A percentile compares a stretch with the other conserved stretches of the same genome.
Evolutionary conservation across 2,888 invertebrate genomes (phyloP).

Genomic region (Pseudanteris insignis): DNA sequence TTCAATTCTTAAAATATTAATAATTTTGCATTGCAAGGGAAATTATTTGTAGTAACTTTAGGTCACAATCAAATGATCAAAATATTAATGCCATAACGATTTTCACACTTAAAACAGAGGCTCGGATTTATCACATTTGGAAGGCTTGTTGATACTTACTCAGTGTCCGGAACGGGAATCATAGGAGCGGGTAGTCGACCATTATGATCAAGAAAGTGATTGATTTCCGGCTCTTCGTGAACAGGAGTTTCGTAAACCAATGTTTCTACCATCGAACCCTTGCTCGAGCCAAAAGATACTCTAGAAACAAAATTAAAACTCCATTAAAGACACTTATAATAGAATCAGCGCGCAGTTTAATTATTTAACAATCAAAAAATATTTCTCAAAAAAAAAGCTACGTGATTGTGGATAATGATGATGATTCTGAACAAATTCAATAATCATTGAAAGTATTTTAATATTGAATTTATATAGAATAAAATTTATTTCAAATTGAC

Average conservation of each 20-base stretch:
- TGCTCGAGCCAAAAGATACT: conserved; percentile 93
- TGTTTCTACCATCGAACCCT: conserved; percentile 95
- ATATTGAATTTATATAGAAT: too few relatives aligned
- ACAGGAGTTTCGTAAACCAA: conserved; percentile 84
- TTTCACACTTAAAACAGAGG: too few relatives aligned
- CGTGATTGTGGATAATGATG: too few relatives aligned
- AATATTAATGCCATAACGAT: background rate
- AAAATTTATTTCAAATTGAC: too few relatives aligned
- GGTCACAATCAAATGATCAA: background rate
- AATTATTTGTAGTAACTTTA: too few relatives aligned
- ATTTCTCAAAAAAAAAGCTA: too few relatives aligned
- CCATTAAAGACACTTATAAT: background rate
- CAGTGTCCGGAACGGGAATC: conserved; percentile 63
- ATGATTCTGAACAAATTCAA: too few relatives aligned
- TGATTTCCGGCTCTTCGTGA: conserved; percentile 81
- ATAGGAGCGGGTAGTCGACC: conserved; percentile 60
- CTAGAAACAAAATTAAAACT: conserved; percentile 68
- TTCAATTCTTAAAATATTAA: too few relatives aligned
- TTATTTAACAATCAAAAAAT: too few relatives aligned
- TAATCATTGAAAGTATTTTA: too few relatives aligned
- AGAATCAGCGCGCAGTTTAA: too few relatives aligned
- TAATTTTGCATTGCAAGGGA: too few relatives aligned
- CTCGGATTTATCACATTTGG: background rate
- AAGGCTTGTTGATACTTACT: conserved; percentile 54
- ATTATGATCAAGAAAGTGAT: conserved; percentile 68